Evolutionary conservation across 2,888 invertebrate genomes (phyloP), one percentile per base, ranked within the genome.

Genomic region (Therioaphis trifolii): DNA sequence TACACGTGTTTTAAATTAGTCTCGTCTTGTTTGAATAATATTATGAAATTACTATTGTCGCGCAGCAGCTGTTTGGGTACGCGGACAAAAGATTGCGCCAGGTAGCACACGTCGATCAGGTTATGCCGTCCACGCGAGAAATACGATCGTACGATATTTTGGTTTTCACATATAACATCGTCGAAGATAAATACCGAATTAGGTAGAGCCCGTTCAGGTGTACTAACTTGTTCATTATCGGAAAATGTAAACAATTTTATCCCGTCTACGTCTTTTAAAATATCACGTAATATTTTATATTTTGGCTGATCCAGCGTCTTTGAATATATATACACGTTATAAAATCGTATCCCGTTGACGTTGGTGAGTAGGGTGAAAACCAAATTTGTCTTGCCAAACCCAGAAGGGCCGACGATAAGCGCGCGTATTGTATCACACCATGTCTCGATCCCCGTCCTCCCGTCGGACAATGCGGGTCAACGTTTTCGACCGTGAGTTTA

Each of bases 151-250:
- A n/a, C n/a, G n/a, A n/a, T n/a, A n/a, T n/a, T n/a, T n/a, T n/a
- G n/a, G n/a, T n/a, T n/a, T n/a, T n/a, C n/a, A n/a, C n/a, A n/a
- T n/a, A n/a, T n/a, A n/a, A n/a, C n/a, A 86, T 88, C 88, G 85
- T 89, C 88, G 85, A 89, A 89, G 63, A 89, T 87, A 85, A 88
- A 87, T 29, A 89, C 86, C 9, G 87, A 88, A 85, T 87, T 87
- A 76, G 76, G 68, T 85, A 86, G 85, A 1, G 87, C 87, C 24
- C 87, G 85, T 9, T 85, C 66, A 0, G 76, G 79, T 4, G 29
- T 4, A 2, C 69, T 35, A 12, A 84, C 55, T 7, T 55, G 35
- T 18, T 84, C 84, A 24, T 69, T 84, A 1, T 86, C 85, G 24
- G 85, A 85, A 72, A 86, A 86, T 85, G 61, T 84, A 75, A 86